Percentiles rank a stretch among this genome's conserved stretches.
phyloP scores from a whole-genome alignment of 1,140 invertebrate species.

The Luehdorfia chinensis region DNA sequence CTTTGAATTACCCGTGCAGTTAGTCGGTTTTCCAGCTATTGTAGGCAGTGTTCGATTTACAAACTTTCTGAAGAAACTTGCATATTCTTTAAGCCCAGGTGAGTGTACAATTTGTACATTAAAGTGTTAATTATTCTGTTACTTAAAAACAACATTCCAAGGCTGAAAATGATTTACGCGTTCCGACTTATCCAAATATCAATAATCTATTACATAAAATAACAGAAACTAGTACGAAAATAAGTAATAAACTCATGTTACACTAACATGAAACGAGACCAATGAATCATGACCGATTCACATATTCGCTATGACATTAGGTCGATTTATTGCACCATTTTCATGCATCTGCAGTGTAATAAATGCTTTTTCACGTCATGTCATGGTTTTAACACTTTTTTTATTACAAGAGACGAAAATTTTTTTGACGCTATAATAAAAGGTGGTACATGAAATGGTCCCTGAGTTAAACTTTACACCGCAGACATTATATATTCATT shows the following conservation, averaged over 20 bases:
- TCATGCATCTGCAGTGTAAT: not conserved
- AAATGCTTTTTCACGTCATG: not conserved
- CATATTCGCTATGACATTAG: no score
- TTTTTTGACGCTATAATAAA: no score
- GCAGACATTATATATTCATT: no score
- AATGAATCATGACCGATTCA: not conserved
- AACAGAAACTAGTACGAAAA: no score
- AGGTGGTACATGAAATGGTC: no score
- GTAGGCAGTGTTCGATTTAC: constrained; percentile 85
- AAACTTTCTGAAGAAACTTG: constrained; percentile 89
- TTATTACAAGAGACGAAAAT: no score
- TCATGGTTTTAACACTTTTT: not conserved
- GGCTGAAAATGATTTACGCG: not conserved
- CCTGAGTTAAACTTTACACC: no score
- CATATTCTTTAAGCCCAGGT: constrained; percentile 90
- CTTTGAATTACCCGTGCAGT: constrained; percentile 87
- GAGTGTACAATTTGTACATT: constrained; percentile 63
- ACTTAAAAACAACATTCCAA: not conserved
- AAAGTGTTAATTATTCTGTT: no score
- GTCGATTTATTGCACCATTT: not conserved
- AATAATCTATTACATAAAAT: no score
- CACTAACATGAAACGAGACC: no score
- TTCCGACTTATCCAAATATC: no score
- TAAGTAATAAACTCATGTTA: no score
- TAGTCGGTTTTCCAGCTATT: constrained; percentile 89